Evolutionary conservation across 2,113 vertebrate species (phyloP).

Genomic region (Aegotheles bennettii): DNA sequence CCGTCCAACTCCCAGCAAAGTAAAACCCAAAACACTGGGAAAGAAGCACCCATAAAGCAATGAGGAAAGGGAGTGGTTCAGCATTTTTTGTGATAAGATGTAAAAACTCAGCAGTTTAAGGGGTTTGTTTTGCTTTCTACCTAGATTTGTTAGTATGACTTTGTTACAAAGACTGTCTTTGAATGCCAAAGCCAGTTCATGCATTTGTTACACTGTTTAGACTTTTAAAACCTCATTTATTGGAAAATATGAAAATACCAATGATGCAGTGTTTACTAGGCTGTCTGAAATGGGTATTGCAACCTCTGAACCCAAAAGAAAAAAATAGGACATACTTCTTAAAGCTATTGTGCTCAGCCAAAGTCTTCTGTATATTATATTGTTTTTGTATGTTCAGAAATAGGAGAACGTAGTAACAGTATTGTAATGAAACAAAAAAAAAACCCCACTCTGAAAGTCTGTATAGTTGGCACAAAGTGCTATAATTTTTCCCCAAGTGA

Average conservation of each 20-base stretch:
- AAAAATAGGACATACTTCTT: neutral
- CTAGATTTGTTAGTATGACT: neutral
- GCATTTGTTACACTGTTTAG: neutral
- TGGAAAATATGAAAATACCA: neutral
- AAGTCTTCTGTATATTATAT: conserved; percentile 14
- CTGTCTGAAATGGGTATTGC: conserved; percentile 22
- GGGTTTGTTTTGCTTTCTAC: neutral
- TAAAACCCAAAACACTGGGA: neutral
- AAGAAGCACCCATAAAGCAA: neutral
- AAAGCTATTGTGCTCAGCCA: neutral
- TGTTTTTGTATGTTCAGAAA: conserved; percentile 43
- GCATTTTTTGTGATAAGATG: neutral
- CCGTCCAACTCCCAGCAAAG: neutral
- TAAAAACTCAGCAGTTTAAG: neutral
- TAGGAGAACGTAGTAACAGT: conserved; percentile 1
- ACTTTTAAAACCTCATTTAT: neutral
- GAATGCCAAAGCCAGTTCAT: neutral
- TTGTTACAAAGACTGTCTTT: neutral
- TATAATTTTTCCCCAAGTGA: conserved; percentile 16
- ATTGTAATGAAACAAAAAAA: conserved; percentile 47
- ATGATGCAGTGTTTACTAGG: neutral
- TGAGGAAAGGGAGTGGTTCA: neutral
- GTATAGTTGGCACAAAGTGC: conserved; percentile 26
- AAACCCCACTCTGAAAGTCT: neutral
- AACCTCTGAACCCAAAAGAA: conserved; percentile 9